Base-by-base conservation (phyloP, 2,888 invertebrate species). In the Micropterix aruncella region DNA sequence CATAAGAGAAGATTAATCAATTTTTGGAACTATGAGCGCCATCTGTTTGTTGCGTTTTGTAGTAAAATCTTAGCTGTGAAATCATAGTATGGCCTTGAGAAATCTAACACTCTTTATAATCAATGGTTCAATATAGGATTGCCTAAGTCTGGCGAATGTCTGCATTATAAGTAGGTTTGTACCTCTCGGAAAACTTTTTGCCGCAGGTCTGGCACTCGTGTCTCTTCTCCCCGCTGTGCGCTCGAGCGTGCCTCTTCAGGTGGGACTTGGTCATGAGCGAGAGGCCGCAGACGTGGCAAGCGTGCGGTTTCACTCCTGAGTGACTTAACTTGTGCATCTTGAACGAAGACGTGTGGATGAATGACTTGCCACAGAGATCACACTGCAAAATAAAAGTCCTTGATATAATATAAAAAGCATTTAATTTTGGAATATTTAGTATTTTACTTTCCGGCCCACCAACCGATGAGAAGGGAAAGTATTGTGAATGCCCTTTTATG, bases 321-420 rank as follows among this genome's bases (percentile, higher is more conserved):
- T 82, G 81, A 19, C 75, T 74, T 56, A 79, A 60, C 58, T 73
- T 74, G 62, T 82, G 82, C 71, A 79, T 77, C 59, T 75, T 77
- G 63, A 80, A 80, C 38, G 80, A 80, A 38, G 79, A 77, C 55
- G 80, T 79, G 67, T 81, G 80, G 54, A 79, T 70, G 61, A 77
- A 78, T 49, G 75, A 72, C 61, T 77, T 77, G 52, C 76, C 77
- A 62, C 77, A 78, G 49, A 73, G 59, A 57, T 76, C 75, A 58
- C 77, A 78, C 65, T 77, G 66, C 3, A 55, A n/a, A n/a, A n/a
- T n/a, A n/a, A n/a, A n/a, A n/a, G n/a, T n/a, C n/a, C n/a, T n/a
- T n/a, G n/a, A n/a, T n/a, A n/a, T n/a, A n/a, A n/a, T n/a, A n/a
- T n/a, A n/a, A n/a, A n/a, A n/a, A n/a, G n/a, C n/a, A n/a, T n/a